Conservation (phyloP, 2,113 vertebrate genomes). For the Maccullochella peelii region DNA sequence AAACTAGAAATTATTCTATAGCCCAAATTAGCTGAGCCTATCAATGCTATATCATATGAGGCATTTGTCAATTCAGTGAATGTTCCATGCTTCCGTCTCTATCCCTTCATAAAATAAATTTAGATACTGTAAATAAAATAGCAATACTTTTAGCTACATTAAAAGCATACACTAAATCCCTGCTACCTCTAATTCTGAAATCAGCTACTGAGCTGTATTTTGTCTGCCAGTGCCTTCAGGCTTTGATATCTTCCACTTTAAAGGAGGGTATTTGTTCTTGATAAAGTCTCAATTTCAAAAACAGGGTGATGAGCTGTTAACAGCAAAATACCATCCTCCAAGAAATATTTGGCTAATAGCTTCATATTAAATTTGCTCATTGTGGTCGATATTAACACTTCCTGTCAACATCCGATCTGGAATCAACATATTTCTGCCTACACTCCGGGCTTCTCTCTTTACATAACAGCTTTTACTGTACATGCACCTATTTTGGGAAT, state of each 20-base stretch:
- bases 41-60: conserved; percentile 9
- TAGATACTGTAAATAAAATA: conserved; percentile 3
- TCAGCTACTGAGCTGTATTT: conserved; percentile 16
- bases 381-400: conserved; percentile 39
- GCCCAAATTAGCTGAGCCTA: conserved; percentile 3
- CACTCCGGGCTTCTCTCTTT: conserved; percentile 46
- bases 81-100: background rate
- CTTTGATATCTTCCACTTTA: conserved; percentile 19
- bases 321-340: conserved; percentile 1
- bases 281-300: conserved; percentile 33
- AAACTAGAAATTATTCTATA: background rate
- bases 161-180: conserved; percentile 9
- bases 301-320: conserved; percentile 12
- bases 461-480: conserved; percentile 56
- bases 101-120: background rate
- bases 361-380: conserved; percentile 28
- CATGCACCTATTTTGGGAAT: conserved; percentile 73
- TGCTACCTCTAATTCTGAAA: conserved; percentile 3
- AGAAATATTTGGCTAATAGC: conserved; percentile 7
- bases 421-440: conserved; percentile 38
- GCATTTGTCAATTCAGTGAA: background rate
- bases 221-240: conserved; percentile 1
- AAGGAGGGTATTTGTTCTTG: conserved; percentile 17
- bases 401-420: conserved; percentile 46
- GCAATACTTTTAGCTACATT: background rate